Base-by-base conservation (phyloP, 2,888 invertebrate species). In the Tachina fera region DNA sequence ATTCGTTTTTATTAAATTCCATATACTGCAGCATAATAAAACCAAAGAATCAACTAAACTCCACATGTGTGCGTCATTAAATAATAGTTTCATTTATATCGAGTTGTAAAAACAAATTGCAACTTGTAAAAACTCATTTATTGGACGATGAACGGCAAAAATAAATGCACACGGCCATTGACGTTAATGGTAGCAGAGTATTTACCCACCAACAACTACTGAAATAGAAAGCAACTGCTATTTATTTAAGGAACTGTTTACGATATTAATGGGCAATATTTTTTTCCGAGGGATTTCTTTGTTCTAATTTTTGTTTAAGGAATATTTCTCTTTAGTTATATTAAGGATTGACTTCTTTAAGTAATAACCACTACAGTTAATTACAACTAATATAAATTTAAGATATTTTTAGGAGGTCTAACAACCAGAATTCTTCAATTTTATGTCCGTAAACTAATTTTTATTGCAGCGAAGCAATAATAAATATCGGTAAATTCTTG, bases 61-160 rank as follows among this genome's bases (percentile, higher is more conserved):
- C 8, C 41, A 14, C 43, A 56, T 19, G 41, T 39, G 13, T 58
- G 22, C 16, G 60, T 60, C 60, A 61, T 60, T 51, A 22, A 43
- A 61, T 53, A 39, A 41, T 22, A 43, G n/a, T n/a, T 71, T 51
- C 22, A 19, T 61, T 60, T 58, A 2, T 14, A 63, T 22, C 13
- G 1, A 47, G 71, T 39, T 71, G 19, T 79, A 65, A 71, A 71
- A 79, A 56, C 63, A 71, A 79, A 79, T 71, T 79, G 71, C 79
- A 71, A 53, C 47, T 63, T 63, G 53, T 71, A 71, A 71, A 78
- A 68, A 47, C 74, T 58, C 16, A 63, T 68, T 75, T 75, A 63
- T 63, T 75, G 14, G 39, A 39, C 39, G 10, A n/a, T 9, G 31
- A 6, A 31, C 31, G 31, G 31, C 31, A 39, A n/a, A n/a, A 60